Conservation (phyloP, 1,140 invertebrate species). For the Campoletis sonorensis region DNA sequence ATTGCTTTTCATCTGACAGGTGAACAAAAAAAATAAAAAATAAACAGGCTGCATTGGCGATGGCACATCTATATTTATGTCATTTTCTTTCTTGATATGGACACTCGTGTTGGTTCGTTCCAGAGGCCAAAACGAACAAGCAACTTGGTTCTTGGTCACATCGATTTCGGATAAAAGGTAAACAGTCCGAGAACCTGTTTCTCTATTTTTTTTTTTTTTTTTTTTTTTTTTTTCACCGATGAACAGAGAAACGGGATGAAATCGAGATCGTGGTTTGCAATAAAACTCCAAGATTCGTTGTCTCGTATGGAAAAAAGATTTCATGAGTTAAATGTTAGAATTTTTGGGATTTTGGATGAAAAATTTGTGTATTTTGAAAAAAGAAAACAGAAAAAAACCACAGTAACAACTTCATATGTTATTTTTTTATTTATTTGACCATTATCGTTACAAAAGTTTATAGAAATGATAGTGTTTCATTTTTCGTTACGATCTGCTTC, state of each 20-base stretch:
- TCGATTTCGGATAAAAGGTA: conserved; percentile 64
- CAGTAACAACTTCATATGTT: no score
- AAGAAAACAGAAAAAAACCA: no score
- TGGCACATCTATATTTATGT: no score
- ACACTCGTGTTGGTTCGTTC: neutral
- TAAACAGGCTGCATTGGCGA: no score
- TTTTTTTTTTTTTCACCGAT: conserved; percentile 26
- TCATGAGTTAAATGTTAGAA: conserved; percentile 30
- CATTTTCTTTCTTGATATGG: neutral
- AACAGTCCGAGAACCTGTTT: conserved; percentile 52
- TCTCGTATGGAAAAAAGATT: conserved; percentile 47
- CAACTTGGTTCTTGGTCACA: conserved; percentile 25
- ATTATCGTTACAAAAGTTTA: neutral
- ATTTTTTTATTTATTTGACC: no score
- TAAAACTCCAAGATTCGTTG: neutral
- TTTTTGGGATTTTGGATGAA: no score
- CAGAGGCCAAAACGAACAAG: neutral
- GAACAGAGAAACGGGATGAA: conserved; percentile 23
- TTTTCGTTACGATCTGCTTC: no score
- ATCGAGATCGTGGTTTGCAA: conserved; percentile 14
- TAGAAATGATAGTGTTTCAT: no score
- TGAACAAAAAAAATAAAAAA: no score
- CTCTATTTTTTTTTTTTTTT: conserved; percentile 43
- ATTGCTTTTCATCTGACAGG: no score
- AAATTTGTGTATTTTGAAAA: no score